Conservation (phyloP, 2,113 vertebrate species). For the Scalopus aquaticus region DNA sequence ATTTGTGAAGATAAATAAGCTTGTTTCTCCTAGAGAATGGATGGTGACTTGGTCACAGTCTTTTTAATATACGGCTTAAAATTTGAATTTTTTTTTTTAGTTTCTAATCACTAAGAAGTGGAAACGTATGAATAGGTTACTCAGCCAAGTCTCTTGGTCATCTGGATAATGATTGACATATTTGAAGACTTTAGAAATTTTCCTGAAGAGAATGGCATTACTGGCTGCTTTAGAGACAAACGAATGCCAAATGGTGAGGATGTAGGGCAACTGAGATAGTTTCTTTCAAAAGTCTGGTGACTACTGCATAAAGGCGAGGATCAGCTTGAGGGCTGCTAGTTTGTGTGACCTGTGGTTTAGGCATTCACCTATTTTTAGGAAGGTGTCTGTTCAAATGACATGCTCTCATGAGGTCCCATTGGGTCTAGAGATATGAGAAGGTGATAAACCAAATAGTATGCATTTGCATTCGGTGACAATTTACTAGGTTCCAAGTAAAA, state of each 20-base stretch:
- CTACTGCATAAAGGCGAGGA: neutral
- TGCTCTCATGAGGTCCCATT: neutral
- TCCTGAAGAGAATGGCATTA: neutral
- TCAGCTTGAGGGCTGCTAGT: neutral
- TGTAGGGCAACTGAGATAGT: neutral
- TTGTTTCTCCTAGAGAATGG: neutral
- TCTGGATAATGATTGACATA: neutral
- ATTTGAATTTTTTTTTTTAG: neutral
- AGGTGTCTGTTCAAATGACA: neutral
- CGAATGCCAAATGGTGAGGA: neutral
- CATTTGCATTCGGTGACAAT: neutral
- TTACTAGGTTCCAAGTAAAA: neutral
- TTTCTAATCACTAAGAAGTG: neutral
- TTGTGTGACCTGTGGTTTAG: neutral
- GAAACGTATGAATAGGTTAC: neutral
- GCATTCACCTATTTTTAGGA: neutral
- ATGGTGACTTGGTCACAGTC: neutral
- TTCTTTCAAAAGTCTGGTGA: neutral
- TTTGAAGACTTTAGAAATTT: slow-evolving; percentile 35
- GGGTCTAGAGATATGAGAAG: neutral
- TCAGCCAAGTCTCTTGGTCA: neutral
- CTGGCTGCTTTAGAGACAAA: neutral
- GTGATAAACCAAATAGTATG: neutral
- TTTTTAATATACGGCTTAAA: neutral
- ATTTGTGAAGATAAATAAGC: neutral